Conservation (phyloP, 37 sponge, comb jelly and placozoan species). For the Trichoplax adhaerens region DNA sequence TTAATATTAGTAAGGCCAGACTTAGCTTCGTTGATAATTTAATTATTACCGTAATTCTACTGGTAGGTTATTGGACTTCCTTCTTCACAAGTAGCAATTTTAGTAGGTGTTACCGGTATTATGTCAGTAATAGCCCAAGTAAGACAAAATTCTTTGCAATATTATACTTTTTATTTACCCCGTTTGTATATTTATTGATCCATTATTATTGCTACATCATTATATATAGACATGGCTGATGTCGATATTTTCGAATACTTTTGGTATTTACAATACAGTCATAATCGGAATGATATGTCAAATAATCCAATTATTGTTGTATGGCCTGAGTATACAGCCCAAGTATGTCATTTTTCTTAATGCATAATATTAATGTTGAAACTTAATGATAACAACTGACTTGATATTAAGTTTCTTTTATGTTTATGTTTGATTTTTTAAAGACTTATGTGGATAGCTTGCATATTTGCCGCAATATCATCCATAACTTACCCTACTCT, state of each 20-base stretch:
- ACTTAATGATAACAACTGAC: background rate
- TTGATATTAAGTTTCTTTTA: background rate
- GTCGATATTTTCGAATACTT: constrained; percentile 20
- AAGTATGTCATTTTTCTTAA: constrained; percentile 15
- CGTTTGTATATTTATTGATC: background rate
- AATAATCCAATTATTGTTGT: constrained; percentile 50
- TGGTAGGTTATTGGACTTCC: constrained; percentile 38
- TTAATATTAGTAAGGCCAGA: background rate
- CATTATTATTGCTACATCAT: background rate
- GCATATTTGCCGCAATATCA: constrained; percentile 45
- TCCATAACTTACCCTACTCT: constrained; percentile 74
- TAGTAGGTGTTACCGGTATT: constrained; percentile 58
- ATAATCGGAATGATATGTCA: constrained; percentile 51
- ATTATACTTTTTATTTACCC: constrained; percentile 3
- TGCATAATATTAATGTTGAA: too few species aligned
- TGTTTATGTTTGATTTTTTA: background rate
- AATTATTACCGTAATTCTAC: background rate
- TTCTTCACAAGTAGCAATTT: constrained; percentile 46
- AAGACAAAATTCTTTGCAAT: background rate
- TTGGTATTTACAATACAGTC: constrained; percentile 53
- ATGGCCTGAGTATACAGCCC: constrained; percentile 30
- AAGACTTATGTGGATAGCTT: constrained; percentile 57
- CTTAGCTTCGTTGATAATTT: background rate
- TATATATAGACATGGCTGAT: constrained; percentile 42
- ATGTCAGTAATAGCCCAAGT: constrained; percentile 50